A percentile compares a stretch with the other conserved stretches of the same genome.
Conservation (phyloP, 1,140 invertebrate species). For the Hermetia illucens region DNA sequence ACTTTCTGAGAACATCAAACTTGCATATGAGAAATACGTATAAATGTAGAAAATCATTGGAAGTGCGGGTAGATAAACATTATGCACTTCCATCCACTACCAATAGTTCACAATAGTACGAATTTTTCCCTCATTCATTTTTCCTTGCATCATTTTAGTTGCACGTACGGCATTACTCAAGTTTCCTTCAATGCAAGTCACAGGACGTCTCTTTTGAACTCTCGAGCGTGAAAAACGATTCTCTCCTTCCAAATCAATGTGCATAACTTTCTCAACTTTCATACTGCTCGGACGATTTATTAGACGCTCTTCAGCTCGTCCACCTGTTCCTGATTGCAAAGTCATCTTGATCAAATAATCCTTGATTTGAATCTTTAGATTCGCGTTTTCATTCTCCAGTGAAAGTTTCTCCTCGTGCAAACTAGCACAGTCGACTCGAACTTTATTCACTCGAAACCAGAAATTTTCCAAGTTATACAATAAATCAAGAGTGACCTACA, state of each 20-base stretch:
- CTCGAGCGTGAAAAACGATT: no score
- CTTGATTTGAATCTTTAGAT: conserved; percentile 20
- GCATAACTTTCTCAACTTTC: conserved; percentile 23
- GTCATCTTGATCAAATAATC: conserved; percentile 24
- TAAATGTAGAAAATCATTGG: no score
- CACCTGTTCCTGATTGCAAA: conserved; percentile 22
- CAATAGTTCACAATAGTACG: conserved; percentile 6
- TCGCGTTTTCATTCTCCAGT: conserved; percentile 17
- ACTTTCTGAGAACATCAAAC: no score
- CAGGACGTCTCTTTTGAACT: conserved; percentile 9
- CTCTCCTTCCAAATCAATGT: conserved; percentile 7
- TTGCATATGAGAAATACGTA: no score
- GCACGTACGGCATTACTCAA: conserved; percentile 18
- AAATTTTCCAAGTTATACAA: conserved; percentile 21
- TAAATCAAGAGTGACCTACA: conserved; percentile 3
- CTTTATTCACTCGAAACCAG: conserved; percentile 27
- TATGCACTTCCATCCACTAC: no score
- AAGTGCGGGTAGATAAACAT: no score
- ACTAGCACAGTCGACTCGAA: conserved; percentile 21
- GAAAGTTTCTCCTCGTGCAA: conserved; percentile 19
- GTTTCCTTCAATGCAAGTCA: conserved; percentile 17
- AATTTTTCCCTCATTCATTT: conserved; percentile 15
- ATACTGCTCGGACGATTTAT: conserved; percentile 24
- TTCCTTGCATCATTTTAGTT: conserved; percentile 9
- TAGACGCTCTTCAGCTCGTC: conserved; percentile 19